phyloP scores from a whole-genome alignment of 1,140 invertebrate species.

The Cataglyphis hispanica region DNA sequence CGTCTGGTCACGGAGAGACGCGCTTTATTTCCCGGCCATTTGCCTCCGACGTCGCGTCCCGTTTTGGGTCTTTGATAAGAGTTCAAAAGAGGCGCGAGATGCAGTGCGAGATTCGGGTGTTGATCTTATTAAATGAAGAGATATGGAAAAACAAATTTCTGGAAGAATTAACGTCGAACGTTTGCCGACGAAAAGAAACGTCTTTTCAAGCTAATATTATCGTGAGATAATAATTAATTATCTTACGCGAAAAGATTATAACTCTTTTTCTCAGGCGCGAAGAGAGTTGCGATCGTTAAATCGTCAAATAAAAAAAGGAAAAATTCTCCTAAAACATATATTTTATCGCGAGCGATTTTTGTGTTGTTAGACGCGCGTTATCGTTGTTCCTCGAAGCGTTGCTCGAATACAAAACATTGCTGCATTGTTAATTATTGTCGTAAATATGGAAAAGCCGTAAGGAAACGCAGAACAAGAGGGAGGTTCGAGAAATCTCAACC shows the following conservation, averaged over 20 bases:
- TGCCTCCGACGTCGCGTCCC: slow-evolving; percentile 51
- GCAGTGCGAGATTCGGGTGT: background rate
- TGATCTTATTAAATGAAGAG: slow-evolving; percentile 56
- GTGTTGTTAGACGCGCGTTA: background rate
- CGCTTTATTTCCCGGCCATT: slow-evolving; percentile 62
- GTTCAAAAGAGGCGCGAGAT: slow-evolving; percentile 18
- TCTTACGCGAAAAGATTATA: slow-evolving; percentile 18
- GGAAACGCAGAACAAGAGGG: background rate
- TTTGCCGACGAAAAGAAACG: slow-evolving; percentile 18
- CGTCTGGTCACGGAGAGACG: slow-evolving; percentile 36
- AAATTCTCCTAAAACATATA: background rate
- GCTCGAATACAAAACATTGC: background rate
- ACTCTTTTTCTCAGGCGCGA: slow-evolving; percentile 19
- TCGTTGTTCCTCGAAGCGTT: background rate
- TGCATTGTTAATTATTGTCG: background rate
- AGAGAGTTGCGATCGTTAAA: slow-evolving; percentile 1
- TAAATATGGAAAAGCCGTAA: background rate
- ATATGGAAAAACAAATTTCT: slow-evolving; percentile 1
- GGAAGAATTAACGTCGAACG: slow-evolving; percentile 43
- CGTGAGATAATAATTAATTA: slow-evolving; percentile 44
- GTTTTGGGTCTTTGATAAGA: background rate
- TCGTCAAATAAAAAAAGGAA: background rate
- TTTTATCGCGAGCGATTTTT: background rate
- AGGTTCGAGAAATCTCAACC: background rate
- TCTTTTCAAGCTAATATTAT: slow-evolving; percentile 17